Evolutionary conservation across 2,888 invertebrate species (phyloP).

Genomic region (Scaptomyza reducta): DNA sequence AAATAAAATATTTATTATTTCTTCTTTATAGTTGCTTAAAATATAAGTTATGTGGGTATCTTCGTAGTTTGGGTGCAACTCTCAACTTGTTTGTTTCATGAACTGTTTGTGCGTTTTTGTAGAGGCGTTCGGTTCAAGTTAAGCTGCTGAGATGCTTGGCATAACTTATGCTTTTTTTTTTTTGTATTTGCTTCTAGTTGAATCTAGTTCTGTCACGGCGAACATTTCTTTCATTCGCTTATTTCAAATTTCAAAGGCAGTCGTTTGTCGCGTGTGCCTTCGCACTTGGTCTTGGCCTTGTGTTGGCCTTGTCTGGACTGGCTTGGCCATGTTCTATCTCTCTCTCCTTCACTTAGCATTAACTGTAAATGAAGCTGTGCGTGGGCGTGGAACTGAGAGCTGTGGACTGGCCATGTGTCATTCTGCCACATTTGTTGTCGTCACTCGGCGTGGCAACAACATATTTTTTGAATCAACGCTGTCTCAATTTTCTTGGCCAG

Average conservation of each 20-base stretch:
- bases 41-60: neutral
- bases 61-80: too few relatives aligned
- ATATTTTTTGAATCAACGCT: constrained; percentile 28
- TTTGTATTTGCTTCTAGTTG: constrained; percentile 1
- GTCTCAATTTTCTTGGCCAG: constrained; percentile 32
- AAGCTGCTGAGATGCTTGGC: constrained; percentile 63
- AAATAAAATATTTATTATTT: constrained; percentile 5
- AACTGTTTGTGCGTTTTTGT: constrained; percentile 26
- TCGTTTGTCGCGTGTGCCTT: constrained; percentile 33
- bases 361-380: constrained; percentile 44
- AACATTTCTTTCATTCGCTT: constrained; percentile 46
- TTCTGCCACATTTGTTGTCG: constrained; percentile 38
- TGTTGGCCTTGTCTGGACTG: constrained; percentile 9
- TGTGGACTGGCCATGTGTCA: constrained; percentile 49
- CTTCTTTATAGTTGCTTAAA: constrained; percentile 1
- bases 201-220: constrained; percentile 22
- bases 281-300: constrained; percentile 26
- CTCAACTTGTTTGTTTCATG: constrained; percentile 24
- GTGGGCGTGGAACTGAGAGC: constrained; percentile 17
- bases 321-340: constrained; percentile 1
- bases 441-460: constrained; percentile 30
- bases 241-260: constrained; percentile 58
- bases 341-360: constrained; percentile 32
- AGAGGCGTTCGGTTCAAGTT: constrained; percentile 59
- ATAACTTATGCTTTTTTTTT: constrained; percentile 56